These are phyloP conservation scores for Nycticryphes semicollaris DNA, from an alignment of 2,113 vertebrate genomes.

Conservation along the genomic window DNA sequence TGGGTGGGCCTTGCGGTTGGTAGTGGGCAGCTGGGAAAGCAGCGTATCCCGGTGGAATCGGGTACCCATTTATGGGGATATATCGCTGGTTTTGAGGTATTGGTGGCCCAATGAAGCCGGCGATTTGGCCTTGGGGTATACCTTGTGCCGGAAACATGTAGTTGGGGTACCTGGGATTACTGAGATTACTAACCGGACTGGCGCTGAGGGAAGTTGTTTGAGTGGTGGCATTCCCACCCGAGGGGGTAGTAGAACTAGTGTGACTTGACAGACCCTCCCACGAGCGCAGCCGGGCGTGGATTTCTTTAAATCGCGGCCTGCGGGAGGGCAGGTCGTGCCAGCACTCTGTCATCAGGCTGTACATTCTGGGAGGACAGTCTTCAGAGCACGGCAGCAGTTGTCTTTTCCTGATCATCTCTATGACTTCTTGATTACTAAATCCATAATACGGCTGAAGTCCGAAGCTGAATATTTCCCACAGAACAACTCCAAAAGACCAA, in stretches of 20 bases:
- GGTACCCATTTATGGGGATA: conserved; percentile 95
- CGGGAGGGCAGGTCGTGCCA: conserved; percentile 95
- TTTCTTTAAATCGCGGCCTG: conserved; percentile 91
- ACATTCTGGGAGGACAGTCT: conserved; percentile 95
- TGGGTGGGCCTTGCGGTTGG: conserved; percentile 77
- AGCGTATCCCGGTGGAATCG: conserved; percentile 92
- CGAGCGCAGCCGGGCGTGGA: conserved; percentile 89
- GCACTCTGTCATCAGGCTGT: conserved; percentile 95
- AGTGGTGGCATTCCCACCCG: conserved; percentile 95
- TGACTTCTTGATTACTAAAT: conserved; percentile 97
- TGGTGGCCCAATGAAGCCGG: conserved; percentile 82
- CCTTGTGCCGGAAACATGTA: conserved; percentile 91
- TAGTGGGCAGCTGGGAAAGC: conserved; percentile 93
- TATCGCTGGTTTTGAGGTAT: conserved; percentile 90
- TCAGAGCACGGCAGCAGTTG: conserved; percentile 95
- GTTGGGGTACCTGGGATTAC: conserved; percentile 90
- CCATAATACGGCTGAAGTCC: conserved; percentile 96
- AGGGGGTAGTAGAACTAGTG: conserved; percentile 94
- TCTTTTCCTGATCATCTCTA: conserved; percentile 95
- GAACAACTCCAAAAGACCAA: conserved; percentile 95
- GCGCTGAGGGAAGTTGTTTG: conserved; percentile 98
- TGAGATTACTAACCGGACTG: conserved; percentile 96
- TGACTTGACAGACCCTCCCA: conserved; percentile 97
- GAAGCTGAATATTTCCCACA: conserved; percentile 99
- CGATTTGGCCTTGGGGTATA: conserved; percentile 85